Conservation (phyloP, 2,797 vertebrate genomes). For the Fringilla coelebs region DNA sequence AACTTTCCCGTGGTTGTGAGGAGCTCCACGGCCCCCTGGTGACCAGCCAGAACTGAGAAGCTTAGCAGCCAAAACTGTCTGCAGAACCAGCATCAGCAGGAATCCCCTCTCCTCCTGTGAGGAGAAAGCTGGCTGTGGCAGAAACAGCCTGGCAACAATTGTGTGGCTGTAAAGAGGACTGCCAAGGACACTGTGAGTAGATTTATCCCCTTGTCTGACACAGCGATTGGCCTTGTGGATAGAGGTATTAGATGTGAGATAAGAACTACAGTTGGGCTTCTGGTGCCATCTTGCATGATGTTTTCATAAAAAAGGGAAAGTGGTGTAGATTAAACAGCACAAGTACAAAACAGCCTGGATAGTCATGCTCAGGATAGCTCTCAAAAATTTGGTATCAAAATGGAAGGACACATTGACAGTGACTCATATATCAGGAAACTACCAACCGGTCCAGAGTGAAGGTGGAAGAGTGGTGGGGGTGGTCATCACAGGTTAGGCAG, state of each 20-base stretch:
- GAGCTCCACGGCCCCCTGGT: neutral
- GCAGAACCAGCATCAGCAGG: neutral
- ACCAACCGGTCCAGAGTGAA: neutral
- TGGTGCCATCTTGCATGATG: accelerated
- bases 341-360: neutral
- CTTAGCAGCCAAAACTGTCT: neutral
- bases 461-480: neutral
- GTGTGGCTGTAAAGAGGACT: neutral
- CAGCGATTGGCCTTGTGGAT: neutral
- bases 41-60: neutral
- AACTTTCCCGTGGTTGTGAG: neutral
- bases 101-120: accelerated
- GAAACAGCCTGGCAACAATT: neutral
- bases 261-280: neutral
- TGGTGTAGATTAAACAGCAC: neutral
- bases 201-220: neutral
- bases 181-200: neutral
- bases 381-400: neutral
- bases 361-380: neutral
- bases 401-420: neutral
- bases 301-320: neutral
- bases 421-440: neutral
- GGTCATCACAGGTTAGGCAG: neutral
- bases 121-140: neutral
- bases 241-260: slow-evolving; percentile 14